Evolutionary conservation across 1,140 invertebrate species (phyloP), one percentile per base, ranked within the genome.

Genomic region (Diachasmimorpha longicaudata): DNA sequence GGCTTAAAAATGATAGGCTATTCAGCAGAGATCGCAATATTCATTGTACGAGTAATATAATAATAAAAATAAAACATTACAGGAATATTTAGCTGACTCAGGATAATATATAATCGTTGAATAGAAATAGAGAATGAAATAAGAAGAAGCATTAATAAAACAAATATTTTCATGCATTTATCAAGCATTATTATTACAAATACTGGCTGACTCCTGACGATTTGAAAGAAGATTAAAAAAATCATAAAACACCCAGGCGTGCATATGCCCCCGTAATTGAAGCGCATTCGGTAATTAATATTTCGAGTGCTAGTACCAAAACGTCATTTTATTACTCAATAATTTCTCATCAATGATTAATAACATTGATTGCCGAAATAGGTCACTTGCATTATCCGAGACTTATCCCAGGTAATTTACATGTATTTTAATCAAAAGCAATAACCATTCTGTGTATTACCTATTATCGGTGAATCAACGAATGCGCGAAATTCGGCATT

Each of bases 161-260:
- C 93, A 93, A 93, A 93, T 93, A 93, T 91, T 21, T 67, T 93
- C 93, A 94, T 94, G 93, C 93, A 94, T 93, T 19, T 19, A 63
- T 13, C 93, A 92, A 94, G 93, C 93, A 93, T 94, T 94, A 94
- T 94, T 94, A 94, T 94, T 94, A 94, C 92, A 92, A 92, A 92
- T 91, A 92, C 92, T 93, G 92, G 92, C 92, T 92, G 88, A 89
- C 83, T 88, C 85, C 87, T 89, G 86, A 88, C 86, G 87, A 88
- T 46, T 46, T 72, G n/a, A 78, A 21, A 58, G 52, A 37, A 55
- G 37, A 63, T 23, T 21, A 63, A 63, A 63, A 23, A 63, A 63
- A 19, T 63, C 23, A 19, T 21, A 55, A 55, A 63, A 63, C 5
- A 16, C 48, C 83, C 83, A 87, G 88, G 87, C 84, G 85, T 89